These are phyloP conservation scores for Tetanocera ferruginea DNA, from an alignment of 2,888 invertebrate species.

Conservation along the genomic window DNA sequence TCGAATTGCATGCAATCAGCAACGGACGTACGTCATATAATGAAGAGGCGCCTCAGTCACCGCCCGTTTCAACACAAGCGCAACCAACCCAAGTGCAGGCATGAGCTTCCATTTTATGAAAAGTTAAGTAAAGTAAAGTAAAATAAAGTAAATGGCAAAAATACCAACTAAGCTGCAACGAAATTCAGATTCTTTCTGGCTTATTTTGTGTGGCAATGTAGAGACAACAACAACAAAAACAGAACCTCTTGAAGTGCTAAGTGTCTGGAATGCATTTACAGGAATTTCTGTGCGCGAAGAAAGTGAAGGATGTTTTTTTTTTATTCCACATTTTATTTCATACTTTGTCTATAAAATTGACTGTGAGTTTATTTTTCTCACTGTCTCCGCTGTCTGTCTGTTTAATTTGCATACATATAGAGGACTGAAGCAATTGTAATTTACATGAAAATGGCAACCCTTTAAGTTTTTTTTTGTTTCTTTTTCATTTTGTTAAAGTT, in stretches of 20 bases:
- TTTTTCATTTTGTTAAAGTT: background rate
- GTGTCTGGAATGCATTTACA: slow-evolving; percentile 4
- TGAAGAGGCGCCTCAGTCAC: no score
- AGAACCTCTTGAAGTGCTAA: background rate
- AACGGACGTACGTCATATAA: no score
- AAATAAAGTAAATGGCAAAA: background rate
- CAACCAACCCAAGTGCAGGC: background rate
- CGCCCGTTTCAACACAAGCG: no score
- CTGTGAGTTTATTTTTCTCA: background rate
- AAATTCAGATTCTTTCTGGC: background rate
- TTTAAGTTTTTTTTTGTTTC: background rate
- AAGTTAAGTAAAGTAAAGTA: no score
- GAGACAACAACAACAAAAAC: background rate
- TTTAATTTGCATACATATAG: background rate
- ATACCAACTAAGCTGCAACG: background rate
- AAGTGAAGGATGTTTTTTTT: background rate
- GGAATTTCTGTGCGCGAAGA: background rate
- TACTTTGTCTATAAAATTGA: background rate
- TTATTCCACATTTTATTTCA: background rate
- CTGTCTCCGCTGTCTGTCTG: background rate
- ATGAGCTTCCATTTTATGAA: background rate
- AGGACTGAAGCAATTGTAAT: background rate
- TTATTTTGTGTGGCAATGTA: background rate
- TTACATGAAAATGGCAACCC: background rate
- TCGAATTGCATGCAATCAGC: no score